Conservation (phyloP, 2,888 invertebrate species). For the Megalurothrips usitatus region DNA sequence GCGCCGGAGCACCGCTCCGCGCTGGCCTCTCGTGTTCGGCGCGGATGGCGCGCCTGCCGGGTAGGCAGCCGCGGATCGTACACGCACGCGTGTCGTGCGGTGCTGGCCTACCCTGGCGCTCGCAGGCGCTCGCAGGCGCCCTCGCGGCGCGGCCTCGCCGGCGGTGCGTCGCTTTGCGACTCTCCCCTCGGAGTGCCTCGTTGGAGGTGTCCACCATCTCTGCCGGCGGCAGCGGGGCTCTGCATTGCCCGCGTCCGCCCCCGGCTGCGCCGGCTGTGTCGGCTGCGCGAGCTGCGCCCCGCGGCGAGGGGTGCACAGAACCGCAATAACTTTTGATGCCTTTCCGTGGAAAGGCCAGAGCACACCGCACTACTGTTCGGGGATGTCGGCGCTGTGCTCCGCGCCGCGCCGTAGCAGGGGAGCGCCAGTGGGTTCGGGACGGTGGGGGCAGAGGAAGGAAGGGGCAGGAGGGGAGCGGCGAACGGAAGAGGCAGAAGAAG, state of each 20-base stretch:
- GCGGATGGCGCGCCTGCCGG: no score
- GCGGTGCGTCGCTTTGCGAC: no score
- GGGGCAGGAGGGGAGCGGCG: background rate
- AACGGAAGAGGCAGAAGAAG: conserved; percentile 16
- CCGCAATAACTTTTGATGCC: conserved; percentile 20
- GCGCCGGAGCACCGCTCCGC: background rate
- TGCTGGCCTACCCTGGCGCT: background rate
- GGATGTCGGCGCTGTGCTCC: background rate
- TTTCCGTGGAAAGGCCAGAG: conserved; percentile 1
- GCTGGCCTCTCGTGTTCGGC: background rate
- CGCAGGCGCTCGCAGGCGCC: no score
- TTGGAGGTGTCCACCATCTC: no score
- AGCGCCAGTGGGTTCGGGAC: background rate
- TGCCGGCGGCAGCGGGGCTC: no score
- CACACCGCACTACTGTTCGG: background rate
- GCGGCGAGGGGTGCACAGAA: background rate
- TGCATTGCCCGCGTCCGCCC: no score
- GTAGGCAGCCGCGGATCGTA: no score
- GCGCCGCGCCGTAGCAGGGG: background rate
- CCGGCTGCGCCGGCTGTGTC: no score
- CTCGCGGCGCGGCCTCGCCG: no score
- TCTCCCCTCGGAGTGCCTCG: no score
- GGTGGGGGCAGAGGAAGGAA: background rate
- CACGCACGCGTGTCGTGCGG: no score
- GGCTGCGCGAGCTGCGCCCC: background rate